Evolutionary conservation across 2,888 invertebrate genomes (phyloP), one percentile per base, ranked within the genome.

Genomic region (Tachina lurida): DNA sequence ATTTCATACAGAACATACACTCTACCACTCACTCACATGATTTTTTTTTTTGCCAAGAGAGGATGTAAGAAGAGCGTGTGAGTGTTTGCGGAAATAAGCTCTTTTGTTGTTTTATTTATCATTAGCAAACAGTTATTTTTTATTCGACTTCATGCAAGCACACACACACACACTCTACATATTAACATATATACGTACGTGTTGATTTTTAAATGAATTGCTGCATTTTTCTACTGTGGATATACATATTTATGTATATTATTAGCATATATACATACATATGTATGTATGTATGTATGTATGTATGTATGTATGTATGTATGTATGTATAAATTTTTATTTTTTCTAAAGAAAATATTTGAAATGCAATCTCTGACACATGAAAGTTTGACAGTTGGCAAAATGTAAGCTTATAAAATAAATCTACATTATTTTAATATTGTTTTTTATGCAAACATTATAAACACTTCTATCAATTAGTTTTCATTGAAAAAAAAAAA

Each of bases 301-400:
- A 4, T 31, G 31, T 31, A 31, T 31, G 31, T 62, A 31, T 17
- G 22, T 22, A 22, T 22, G 22, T 22, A 22, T 4, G 4, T 31
- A 4, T 31, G 31, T 31, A 31, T 31, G 31, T 62, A 31, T 17
- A 43, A 10, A 22, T 67, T 67, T 67, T n/a, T 54, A 39, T 49
- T 19, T 60, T 58, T 60, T 60, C 17, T 62, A 13, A 17, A 60
- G 52, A 60, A 78, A 78, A 78, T 78, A 70, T 31, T 78, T 70
- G 17, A 79, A 63, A 63, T 79, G 19, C 54, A 54, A 52, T 73
- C 22, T 39, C 54, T 67, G 77, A 84, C 83, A 78, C 60, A 60
- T 78, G 83, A 78, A 77, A 78, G 77, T 74, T 83, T 84, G 83
- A 84, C 83, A 84, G 83, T 47, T 84, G 68, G 39, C 67, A 67